These are phyloP conservation scores for Yponomeuta malinellus DNA, from an alignment of 2,888 invertebrate species.

Conservation along the genomic window DNA sequence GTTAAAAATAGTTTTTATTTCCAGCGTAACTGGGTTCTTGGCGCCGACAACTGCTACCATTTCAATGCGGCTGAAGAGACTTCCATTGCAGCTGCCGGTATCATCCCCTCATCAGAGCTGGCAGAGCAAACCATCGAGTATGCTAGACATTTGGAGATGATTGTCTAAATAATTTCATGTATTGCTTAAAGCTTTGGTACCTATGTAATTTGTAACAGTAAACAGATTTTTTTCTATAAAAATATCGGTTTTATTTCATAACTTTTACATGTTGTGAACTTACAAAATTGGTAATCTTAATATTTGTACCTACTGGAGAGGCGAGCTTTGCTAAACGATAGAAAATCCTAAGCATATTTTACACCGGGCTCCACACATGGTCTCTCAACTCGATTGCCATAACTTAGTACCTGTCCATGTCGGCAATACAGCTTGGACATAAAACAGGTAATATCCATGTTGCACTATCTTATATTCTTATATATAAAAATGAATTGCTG, in stretches of 20 bases:
- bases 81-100: constrained; percentile 77
- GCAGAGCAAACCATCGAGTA: constrained; percentile 97
- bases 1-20: constrained; percentile 26
- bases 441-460: too few relatives aligned
- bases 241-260: neutral
- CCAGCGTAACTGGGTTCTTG: constrained; percentile 89
- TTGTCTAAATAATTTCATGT: constrained; percentile 82
- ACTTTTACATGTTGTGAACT: neutral
- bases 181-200: neutral
- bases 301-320: too few relatives aligned
- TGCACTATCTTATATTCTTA: too few relatives aligned
- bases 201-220: neutral
- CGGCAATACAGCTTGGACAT: too few relatives aligned
- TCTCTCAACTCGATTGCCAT: too few relatives aligned
- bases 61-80: constrained; percentile 83
- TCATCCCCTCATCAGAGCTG: constrained; percentile 90
- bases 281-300: neutral
- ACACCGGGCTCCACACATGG: too few relatives aligned
- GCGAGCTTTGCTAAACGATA: too few relatives aligned
- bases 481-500: too few relatives aligned
- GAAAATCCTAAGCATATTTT: too few relatives aligned
- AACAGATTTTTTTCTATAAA: neutral
- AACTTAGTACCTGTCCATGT: too few relatives aligned
- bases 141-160: constrained; percentile 98
- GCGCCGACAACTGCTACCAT: constrained; percentile 86